phyloP scores from a whole-genome alignment of 2,797 vertebrate species.

The Silurus aristotelis region DNA sequence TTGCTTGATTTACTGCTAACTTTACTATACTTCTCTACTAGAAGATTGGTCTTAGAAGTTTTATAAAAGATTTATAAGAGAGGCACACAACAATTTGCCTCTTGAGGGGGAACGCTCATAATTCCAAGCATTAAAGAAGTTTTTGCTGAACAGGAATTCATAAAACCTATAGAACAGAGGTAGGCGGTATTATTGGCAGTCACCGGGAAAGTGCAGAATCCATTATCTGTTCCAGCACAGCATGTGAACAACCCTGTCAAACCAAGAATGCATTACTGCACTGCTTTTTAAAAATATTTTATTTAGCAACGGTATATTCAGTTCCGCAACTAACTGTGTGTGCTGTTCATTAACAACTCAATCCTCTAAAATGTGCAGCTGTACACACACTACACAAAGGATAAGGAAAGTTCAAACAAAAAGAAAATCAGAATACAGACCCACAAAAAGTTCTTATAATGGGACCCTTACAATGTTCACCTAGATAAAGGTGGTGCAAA shows the following conservation, averaged over 20 bases:
- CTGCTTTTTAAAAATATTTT: neutral
- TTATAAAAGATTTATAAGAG: no score
- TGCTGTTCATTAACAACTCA: conserved; percentile 7
- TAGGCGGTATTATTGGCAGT: conserved; percentile 22
- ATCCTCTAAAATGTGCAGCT: neutral
- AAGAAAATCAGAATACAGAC: neutral
- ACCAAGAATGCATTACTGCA: neutral
- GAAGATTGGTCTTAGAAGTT: no score
- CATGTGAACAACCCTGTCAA: conserved; percentile 24
- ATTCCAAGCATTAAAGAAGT: conserved; percentile 4
- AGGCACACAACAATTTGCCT: neutral
- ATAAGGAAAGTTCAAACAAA: neutral
- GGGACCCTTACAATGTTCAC: neutral
- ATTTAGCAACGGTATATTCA: neutral
- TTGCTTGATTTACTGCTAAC: neutral
- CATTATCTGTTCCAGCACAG: conserved; percentile 36
- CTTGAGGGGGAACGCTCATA: conserved; percentile 2
- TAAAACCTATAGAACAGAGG: conserved; percentile 31
- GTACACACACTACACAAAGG: neutral
- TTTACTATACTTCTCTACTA: neutral
- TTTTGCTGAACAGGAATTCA: conserved; percentile 15
- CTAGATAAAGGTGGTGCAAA: no score
- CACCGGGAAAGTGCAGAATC: conserved; percentile 11
- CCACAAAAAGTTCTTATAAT: no score
- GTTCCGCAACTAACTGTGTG: conserved; percentile 1